Conservation (phyloP, 2,113 vertebrate genomes). For the Antigone vipio region DNA sequence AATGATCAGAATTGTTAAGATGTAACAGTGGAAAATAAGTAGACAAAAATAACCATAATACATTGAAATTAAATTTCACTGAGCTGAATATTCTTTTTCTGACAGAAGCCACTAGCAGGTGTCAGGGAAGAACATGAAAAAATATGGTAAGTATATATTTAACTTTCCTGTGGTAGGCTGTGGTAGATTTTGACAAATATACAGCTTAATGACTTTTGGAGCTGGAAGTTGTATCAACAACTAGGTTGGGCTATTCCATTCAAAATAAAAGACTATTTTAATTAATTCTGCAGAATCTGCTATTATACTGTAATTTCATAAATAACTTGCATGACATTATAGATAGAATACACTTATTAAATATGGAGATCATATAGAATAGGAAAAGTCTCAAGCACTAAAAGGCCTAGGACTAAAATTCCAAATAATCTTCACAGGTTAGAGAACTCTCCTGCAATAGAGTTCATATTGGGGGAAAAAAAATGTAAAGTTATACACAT, state of each 20-base stretch:
- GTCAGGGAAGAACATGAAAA: not conserved
- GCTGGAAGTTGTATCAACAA: not conserved
- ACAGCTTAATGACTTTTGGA: not conserved
- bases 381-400: not conserved
- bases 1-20: not conserved
- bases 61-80: not conserved
- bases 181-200: not conserved
- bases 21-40: not conserved
- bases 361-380: not conserved
- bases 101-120: not conserved
- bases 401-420: not conserved
- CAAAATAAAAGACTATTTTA: not conserved
- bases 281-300: not conserved
- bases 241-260: not conserved
- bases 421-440: not conserved
- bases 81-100: not conserved
- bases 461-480: not conserved
- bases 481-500: not conserved
- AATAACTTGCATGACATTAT: not conserved
- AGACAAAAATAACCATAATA: not conserved
- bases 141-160: not conserved
- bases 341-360: not conserved
- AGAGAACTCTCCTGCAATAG: not conserved
- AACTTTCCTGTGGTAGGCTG: not conserved
- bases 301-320: not conserved